These are phyloP conservation scores for Heliangelus exortis DNA, from an alignment of 2,797 vertebrate genomes.

Conservation along the genomic window DNA sequence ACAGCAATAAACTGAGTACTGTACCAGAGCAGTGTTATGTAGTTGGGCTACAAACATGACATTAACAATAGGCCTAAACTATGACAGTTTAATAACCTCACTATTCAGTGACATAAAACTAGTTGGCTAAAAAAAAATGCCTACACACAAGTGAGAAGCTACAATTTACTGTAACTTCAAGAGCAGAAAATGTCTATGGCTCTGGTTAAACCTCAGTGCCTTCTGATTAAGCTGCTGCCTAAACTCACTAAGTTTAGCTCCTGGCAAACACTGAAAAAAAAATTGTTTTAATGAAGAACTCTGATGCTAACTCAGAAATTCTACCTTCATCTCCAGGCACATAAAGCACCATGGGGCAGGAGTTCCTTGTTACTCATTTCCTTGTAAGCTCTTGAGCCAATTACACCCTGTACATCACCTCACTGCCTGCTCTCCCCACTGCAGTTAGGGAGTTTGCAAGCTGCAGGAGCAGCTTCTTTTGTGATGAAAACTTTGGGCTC, in stretches of 20 bases:
- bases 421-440: neutral
- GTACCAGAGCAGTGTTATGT: neutral
- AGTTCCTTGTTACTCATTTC: neutral
- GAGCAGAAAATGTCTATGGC: neutral
- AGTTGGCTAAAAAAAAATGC: neutral
- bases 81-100: neutral
- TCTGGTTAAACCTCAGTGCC: neutral
- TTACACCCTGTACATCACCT: neutral
- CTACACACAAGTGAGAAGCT: neutral
- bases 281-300: neutral
- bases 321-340: neutral
- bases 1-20: neutral
- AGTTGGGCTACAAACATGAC: neutral
- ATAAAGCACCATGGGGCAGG: neutral
- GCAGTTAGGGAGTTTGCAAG: fast-evolving
- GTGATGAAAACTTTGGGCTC: neutral
- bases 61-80: neutral
- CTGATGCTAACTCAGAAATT: neutral
- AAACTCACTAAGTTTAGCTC: neutral
- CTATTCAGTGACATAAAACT: neutral
- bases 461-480: neutral
- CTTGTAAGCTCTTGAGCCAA: neutral
- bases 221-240: neutral
- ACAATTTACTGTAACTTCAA: neutral
- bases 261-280: neutral